These are phyloP conservation scores for Polyploca ridens DNA, from an alignment of 2,888 invertebrate genomes.

Conservation along the genomic window DNA sequence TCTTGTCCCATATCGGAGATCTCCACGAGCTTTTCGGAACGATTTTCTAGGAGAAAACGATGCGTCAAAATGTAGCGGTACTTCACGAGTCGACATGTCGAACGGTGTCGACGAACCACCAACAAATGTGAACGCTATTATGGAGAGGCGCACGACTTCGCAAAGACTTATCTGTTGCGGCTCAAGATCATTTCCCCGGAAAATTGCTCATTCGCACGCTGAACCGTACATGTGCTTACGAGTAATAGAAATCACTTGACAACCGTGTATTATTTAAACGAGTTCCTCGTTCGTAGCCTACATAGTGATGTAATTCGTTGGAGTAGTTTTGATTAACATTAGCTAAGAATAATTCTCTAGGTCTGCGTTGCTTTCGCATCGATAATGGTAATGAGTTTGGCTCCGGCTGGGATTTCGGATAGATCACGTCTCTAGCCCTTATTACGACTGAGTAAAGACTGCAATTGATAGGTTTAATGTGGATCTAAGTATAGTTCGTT, in stretches of 20 bases:
- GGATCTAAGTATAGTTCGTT: slow-evolving; percentile 53
- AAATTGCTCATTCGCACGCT: slow-evolving; percentile 59
- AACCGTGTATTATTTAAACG: slow-evolving; percentile 34
- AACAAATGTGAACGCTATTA: slow-evolving; percentile 49
- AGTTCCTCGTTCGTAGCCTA: slow-evolving; percentile 35
- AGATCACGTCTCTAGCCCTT: slow-evolving; percentile 47
- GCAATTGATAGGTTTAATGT: slow-evolving; percentile 43
- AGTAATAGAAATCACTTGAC: slow-evolving; percentile 44
- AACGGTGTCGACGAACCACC: slow-evolving; percentile 35
- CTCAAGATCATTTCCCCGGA: slow-evolving; percentile 62
- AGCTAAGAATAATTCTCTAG: slow-evolving; percentile 48
- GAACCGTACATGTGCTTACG: slow-evolving; percentile 34
- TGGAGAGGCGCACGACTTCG: slow-evolving; percentile 31
- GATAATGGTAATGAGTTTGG: slow-evolving; percentile 57
- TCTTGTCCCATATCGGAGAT: slow-evolving; percentile 43
- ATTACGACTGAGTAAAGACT: slow-evolving; percentile 49
- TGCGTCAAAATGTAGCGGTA: slow-evolving; percentile 40
- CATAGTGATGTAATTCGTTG: slow-evolving; percentile 54
- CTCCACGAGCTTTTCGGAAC: slow-evolving; percentile 31
- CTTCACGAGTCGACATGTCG: slow-evolving; percentile 29
- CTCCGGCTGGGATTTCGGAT: slow-evolving; percentile 43
- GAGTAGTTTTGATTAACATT: slow-evolving; percentile 56
- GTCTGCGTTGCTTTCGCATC: slow-evolving; percentile 57
- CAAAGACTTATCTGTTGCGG: slow-evolving; percentile 45
- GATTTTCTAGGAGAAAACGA: slow-evolving; percentile 33